Conservation (phyloP, 2,888 invertebrate species). For the Orgyia antiqua region DNA sequence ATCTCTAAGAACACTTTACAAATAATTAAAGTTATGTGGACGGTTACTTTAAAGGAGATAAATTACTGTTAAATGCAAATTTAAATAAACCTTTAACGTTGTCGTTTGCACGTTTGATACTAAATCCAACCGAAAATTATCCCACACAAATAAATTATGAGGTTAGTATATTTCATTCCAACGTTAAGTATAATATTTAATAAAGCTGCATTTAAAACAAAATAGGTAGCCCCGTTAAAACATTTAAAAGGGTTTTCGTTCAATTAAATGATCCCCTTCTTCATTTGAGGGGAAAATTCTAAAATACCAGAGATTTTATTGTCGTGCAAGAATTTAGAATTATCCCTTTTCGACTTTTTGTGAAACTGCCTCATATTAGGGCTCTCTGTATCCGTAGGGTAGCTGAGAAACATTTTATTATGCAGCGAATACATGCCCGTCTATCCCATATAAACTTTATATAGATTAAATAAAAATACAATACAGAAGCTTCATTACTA, state of each 20-base stretch:
- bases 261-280: slow-evolving; percentile 41
- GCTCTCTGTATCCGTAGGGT: too few relatives aligned
- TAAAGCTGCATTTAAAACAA: slow-evolving; percentile 66
- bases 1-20: too few relatives aligned
- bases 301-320: slow-evolving; percentile 28
- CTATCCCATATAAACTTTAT: too few relatives aligned
- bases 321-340: slow-evolving; percentile 7
- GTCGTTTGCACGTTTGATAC: slow-evolving; percentile 50
- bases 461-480: too few relatives aligned
- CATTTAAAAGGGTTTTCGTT: slow-evolving; percentile 46
- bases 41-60: too few relatives aligned
- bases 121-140: slow-evolving; percentile 64
- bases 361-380: slow-evolving; percentile 46
- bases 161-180: slow-evolving; percentile 58
- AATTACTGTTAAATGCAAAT: slow-evolving; percentile 43
- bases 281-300: slow-evolving; percentile 22
- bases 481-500: too few relatives aligned
- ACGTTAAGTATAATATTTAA: slow-evolving; percentile 63
- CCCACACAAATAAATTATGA: slow-evolving; percentile 69
- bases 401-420: too few relatives aligned
- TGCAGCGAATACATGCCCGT: too few relatives aligned
- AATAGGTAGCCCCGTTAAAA: slow-evolving; percentile 59
- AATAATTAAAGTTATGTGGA: too few relatives aligned
- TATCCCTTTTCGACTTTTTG: slow-evolving; percentile 6
- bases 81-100: slow-evolving; percentile 48